Percentiles rank a stretch among this genome's conserved stretches.
Evolutionary conservation across 1,140 invertebrate genomes (phyloP).

Genomic region (Gryon sp.): DNA sequence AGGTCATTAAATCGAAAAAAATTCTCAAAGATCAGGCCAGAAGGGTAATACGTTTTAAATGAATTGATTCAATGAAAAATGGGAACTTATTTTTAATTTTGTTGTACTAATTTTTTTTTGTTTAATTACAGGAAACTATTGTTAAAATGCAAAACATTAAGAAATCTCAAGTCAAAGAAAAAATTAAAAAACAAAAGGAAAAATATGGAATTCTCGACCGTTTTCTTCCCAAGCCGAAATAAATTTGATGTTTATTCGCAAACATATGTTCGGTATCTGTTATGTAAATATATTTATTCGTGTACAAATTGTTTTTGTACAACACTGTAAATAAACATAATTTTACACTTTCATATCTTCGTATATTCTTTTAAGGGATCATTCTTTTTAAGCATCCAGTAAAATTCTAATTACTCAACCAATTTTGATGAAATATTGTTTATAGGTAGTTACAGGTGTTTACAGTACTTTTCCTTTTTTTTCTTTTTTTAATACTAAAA

Average conservation of each 20-base stretch:
- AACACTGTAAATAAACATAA: constrained; percentile 6
- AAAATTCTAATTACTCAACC: too few species aligned
- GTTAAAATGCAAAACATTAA: constrained; percentile 77
- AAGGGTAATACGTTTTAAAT: constrained; percentile 78
- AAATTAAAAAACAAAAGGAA: constrained; percentile 70
- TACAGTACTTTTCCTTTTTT: too few species aligned
- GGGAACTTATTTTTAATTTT: constrained; percentile 11
- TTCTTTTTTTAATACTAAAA: too few species aligned
- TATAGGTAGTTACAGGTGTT: too few species aligned
- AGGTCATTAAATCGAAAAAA: constrained; percentile 87
- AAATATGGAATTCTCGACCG: constrained; percentile 83
- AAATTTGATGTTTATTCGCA: neutral
- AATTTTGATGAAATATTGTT: too few species aligned
- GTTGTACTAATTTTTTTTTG: constrained; percentile 48
- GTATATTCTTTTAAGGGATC: too few species aligned
- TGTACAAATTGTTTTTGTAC: neutral
- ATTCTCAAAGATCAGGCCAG: constrained; percentile 86
- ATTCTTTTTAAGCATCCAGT: too few species aligned
- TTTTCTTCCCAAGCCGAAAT: constrained; percentile 80
- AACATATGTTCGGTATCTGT: neutral
- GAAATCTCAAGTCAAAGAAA: constrained; percentile 66
- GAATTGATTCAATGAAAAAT: constrained; percentile 8
- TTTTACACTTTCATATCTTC: too few species aligned
- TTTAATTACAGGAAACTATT: constrained; percentile 82
- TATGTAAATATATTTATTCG: neutral